Evolutionary conservation across 2,797 vertebrate species (phyloP), one percentile per base, ranked within the genome.

Genomic region (Melopsittacus undulatus): DNA sequence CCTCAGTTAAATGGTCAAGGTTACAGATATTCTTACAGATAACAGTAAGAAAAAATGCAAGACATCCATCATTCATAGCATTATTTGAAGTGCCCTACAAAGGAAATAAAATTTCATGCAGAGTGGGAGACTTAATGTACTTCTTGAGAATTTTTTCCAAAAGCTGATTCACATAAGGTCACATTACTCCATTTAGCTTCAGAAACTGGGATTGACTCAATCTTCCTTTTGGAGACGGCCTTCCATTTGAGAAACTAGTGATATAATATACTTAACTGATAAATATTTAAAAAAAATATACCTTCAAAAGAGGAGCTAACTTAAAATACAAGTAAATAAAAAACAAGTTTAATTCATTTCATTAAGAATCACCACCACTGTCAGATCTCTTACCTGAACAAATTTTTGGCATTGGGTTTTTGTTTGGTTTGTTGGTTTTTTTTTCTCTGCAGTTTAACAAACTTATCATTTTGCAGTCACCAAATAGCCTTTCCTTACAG

Each of bases 361-460:
- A 79, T 69, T 17, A 64, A 54, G 17, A 79, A 64, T 52, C 61
- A 59, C 14, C 30, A 63, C 4, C 14, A n/a, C 5, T 23, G n/a
- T 69, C 22, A 52, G n/a, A 40, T 46, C 22, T 76, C 42, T 80
- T n/a, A 42, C 9, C 30, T 64, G n/a, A 69, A 75, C 49, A 43
- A 30, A 80, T 7, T 51, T 68, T 48, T 7, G 42, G 3, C 14
- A 0, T 57, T 23, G 22, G 27, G 13, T 57, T 34, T 56, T 23
- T 57, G 16, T 5, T 62, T 49, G 51, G 12, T 6, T 52, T 7
- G 12, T 4, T 21, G 4, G 2, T 0, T 9, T 6, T 4, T 23
- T 23, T 62, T 72, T 20, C 32, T 76, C 19, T 49, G 21, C n/a
- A 62, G 22, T 45, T 42, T 75, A 54, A 62, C 42, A 8, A 51